phyloP scores from a whole-genome alignment of 2,888 invertebrate species.

The Lottia gigantea region DNA sequence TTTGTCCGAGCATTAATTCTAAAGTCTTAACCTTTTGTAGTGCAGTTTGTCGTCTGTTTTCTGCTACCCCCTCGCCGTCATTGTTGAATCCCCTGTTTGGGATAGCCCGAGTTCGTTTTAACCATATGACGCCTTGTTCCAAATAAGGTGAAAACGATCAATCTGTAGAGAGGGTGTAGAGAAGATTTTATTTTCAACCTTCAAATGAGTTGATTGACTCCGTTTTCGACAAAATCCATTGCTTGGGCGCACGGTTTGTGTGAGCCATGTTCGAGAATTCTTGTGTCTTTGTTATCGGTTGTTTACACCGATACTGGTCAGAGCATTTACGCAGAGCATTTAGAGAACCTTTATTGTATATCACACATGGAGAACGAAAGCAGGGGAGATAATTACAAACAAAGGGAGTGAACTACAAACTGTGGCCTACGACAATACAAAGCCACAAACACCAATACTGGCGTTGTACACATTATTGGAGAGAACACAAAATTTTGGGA shows the following conservation, averaged over 20 bases:
- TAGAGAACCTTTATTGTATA: too few relatives aligned
- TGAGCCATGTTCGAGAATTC: background rate
- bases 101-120: conserved; percentile 15
- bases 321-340: too few relatives aligned
- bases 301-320: too few relatives aligned
- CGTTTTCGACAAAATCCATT: conserved; percentile 25
- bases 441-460: too few relatives aligned
- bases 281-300: too few relatives aligned
- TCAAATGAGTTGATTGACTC: conserved; percentile 29
- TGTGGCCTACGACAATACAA: too few relatives aligned
- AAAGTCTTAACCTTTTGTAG: conserved; percentile 14
- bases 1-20: background rate
- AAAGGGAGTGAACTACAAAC: too few relatives aligned
- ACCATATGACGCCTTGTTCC: conserved; percentile 21
- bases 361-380: too few relatives aligned
- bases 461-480: too few relatives aligned
- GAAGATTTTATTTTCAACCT: conserved; percentile 24
- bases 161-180: conserved; percentile 26
- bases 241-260: conserved; percentile 23
- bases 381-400: too few relatives aligned
- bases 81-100: conserved; percentile 17
- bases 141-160: conserved; percentile 22
- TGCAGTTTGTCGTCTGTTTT: background rate
- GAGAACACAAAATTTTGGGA: too few relatives aligned
- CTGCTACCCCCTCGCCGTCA: conserved; percentile 13